Evolutionary conservation across 2,888 invertebrate genomes (phyloP).

Genomic region (Apamea anceps): DNA sequence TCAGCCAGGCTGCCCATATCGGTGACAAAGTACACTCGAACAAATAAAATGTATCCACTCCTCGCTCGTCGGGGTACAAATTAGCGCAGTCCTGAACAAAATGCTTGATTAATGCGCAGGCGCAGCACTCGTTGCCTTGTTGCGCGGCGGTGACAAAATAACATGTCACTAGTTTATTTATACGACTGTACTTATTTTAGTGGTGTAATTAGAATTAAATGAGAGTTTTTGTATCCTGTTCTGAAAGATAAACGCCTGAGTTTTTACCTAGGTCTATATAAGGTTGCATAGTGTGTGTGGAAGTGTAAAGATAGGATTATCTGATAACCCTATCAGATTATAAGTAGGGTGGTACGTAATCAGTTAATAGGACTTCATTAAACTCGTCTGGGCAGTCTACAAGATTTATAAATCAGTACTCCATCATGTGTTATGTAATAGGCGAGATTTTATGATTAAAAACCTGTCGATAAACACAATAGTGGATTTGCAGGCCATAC

Average conservation of each 20-base stretch:
- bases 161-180: slow-evolving; percentile 59
- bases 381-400: too few relatives aligned
- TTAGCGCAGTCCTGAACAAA: slow-evolving; percentile 64
- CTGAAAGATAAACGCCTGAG: background rate
- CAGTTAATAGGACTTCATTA: background rate
- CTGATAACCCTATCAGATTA: background rate
- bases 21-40: slow-evolving; percentile 59
- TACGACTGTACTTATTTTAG: slow-evolving; percentile 55
- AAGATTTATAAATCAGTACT: background rate
- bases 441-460: background rate
- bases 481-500: background rate
- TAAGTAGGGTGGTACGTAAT: too few relatives aligned
- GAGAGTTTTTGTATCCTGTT: background rate
- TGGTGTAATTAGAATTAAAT: slow-evolving; percentile 25
- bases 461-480: too few relatives aligned
- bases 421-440: background rate
- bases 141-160: slow-evolving; percentile 46
- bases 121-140: slow-evolving; percentile 50
- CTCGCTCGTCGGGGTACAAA: slow-evolving; percentile 67
- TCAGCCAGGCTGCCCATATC: slow-evolving; percentile 45
- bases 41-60: slow-evolving; percentile 63
- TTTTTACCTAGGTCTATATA: background rate
- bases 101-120: slow-evolving; percentile 67
- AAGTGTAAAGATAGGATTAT: background rate
- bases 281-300: background rate